Evolutionary conservation across 2,888 invertebrate genomes (phyloP), one percentile per base, ranked within the genome.

Genomic region (Acleris laterana): DNA sequence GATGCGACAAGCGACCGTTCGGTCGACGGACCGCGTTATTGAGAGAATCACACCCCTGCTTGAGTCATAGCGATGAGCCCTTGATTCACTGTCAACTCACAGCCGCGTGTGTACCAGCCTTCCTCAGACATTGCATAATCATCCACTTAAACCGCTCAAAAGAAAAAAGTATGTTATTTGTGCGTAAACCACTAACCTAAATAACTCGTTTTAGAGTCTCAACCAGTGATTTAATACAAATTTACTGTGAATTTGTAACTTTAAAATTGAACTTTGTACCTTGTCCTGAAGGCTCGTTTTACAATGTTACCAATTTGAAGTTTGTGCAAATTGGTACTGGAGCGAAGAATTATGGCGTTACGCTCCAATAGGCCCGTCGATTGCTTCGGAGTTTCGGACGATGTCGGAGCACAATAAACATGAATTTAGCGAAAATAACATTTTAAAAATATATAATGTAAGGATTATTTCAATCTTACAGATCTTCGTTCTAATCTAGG

Each of bases 341-440:
- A 38, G 55, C 55, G 57, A 19, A 57, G 57, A 44, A 17, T 32
- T 19, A 32, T 38, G 44, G 25, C 51, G 57, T 28, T 25, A 17
- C 57, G 57, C 57, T 57, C 57, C 57, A 57, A 11, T 57, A 57
- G 42, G 19, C 13, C 3, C 22, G 22, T 13, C 38, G 2, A 55
- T 53, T 55, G n/a, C 55, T 16, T 42, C 42, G 38, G 42, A 42
- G 42, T 13, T 38, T n/a, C 5, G 20, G 16, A 17, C 38, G n/a
- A 57, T 5, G 28, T 7, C 9, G 17, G 42, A 11, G 42, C 42
- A 7, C 22, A n/a, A 2, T 16, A 3, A 42, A 22, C 13, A 20
- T 20, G 16, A 38, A 19, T 38, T 5, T 13, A 55, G 9, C 38
- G 22, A 20, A 22, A 7, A 20, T 3, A 1, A 13, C 13, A 53